Evolutionary conservation across 1,140 invertebrate species (phyloP).

Genomic region (Palaemon carinicauda): DNA sequence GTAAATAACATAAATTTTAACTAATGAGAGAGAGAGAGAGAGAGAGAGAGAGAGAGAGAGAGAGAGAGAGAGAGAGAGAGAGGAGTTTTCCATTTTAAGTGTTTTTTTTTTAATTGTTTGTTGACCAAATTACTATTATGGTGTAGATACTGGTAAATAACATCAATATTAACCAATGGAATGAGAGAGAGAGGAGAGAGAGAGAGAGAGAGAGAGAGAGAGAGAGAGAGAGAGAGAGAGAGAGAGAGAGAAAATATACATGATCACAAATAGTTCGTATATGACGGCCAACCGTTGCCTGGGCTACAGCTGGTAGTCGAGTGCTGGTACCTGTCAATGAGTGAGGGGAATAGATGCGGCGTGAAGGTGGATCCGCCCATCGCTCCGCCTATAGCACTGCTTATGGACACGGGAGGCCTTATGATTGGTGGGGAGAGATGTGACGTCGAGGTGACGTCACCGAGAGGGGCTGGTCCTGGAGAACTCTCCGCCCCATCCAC

Average conservation of each 20-base stretch:
- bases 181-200: not conserved
- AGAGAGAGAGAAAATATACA: no score
- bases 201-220: not conserved
- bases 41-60: no score
- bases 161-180: not conserved
- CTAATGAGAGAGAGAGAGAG: no score
- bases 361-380: constrained; percentile 58
- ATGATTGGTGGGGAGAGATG: constrained; percentile 58
- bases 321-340: constrained; percentile 61
- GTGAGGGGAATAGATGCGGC: constrained; percentile 61
- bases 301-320: no score
- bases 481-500: constrained; percentile 29
- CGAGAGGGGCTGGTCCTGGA: constrained; percentile 32
- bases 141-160: not conserved
- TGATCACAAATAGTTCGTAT: not conserved
- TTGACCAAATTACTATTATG: not conserved
- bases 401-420: constrained; percentile 55
- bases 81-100: no score
- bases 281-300: not conserved
- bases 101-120: no score
- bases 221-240: no score
- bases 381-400: constrained; percentile 41
- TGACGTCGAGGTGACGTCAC: constrained; percentile 53
- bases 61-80: no score
- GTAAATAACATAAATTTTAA: no score